phyloP scores from a whole-genome alignment of 2,113 vertebrate genomes.

The Oenanthe melanoleuca region DNA sequence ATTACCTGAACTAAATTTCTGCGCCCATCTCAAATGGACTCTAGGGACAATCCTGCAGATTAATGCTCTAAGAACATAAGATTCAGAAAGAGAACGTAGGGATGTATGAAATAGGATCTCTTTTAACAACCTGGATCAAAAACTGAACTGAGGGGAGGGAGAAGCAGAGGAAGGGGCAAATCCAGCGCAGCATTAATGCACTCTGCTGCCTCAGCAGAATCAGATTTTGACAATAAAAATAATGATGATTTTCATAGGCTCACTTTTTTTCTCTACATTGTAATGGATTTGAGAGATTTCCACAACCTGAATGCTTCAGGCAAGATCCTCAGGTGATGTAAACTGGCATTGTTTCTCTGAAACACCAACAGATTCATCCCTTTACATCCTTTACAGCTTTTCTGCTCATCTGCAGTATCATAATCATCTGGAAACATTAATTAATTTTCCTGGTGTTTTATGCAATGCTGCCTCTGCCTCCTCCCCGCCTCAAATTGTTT shows the following conservation, averaged over 20 bases:
- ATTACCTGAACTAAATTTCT: constrained; percentile 71
- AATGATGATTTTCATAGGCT: neutral
- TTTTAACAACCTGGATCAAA: constrained; percentile 61
- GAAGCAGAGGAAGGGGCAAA: constrained; percentile 5
- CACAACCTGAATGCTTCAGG: constrained; percentile 16
- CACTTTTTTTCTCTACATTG: neutral
- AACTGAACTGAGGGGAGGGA: constrained; percentile 9
- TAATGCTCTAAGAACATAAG: constrained; percentile 64
- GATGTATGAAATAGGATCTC: constrained; percentile 68
- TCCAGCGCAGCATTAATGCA: neutral
- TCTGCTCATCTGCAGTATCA: neutral
- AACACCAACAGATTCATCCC: neutral
- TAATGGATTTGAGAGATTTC: constrained; percentile 38
- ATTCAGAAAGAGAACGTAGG: constrained; percentile 31
- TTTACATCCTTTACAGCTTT: neutral
- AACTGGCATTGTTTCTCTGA: neutral
- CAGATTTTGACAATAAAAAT: neutral
- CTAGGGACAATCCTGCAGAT: constrained; percentile 65
- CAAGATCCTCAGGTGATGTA: neutral
- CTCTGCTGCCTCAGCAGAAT: neutral
- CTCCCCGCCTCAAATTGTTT: neutral
- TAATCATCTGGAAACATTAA: neutral
- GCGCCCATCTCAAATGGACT: constrained; percentile 65
- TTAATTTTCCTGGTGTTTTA: neutral
- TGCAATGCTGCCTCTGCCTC: constrained; percentile 1